phyloP scores from a whole-genome alignment of 1,140 invertebrate species.

The Cyclina sinensis region DNA sequence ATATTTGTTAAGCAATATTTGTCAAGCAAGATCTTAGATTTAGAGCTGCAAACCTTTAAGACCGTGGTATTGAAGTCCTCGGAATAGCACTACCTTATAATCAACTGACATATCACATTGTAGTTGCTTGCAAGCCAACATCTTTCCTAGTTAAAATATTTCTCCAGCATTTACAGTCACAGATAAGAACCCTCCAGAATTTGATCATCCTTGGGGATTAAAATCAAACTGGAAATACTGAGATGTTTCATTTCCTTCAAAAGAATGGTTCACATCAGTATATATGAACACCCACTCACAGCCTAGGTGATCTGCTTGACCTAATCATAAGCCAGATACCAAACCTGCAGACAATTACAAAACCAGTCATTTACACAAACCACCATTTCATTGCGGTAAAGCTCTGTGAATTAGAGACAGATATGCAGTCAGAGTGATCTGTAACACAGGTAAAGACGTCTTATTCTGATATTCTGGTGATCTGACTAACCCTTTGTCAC shows the following conservation, averaged over 20 bases:
- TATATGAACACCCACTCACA: slow-evolving; percentile 40
- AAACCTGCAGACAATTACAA: slow-evolving; percentile 44
- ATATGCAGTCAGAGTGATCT: slow-evolving; percentile 17
- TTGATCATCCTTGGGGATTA: slow-evolving; percentile 34
- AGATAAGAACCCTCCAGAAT: slow-evolving; percentile 53
- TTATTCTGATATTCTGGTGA: not conserved
- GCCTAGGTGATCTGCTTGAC: slow-evolving; percentile 34
- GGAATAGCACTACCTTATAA: slow-evolving; percentile 36
- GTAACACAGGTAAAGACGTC: slow-evolving; percentile 26
- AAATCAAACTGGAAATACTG: slow-evolving; percentile 52
- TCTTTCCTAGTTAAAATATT: slow-evolving; percentile 35
- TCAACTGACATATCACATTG: slow-evolving; percentile 24
- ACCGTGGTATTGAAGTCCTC: slow-evolving; percentile 45
- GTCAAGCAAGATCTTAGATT: not conserved
- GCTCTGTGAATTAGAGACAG: not conserved
- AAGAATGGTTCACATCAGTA: slow-evolving; percentile 50
- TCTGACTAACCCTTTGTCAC: too few relatives aligned
- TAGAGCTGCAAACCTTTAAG: slow-evolving; percentile 18
- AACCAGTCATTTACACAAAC: slow-evolving; percentile 35
- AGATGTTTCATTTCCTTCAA: slow-evolving; percentile 57
- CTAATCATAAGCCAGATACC: slow-evolving; percentile 34
- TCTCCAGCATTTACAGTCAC: slow-evolving; percentile 46
- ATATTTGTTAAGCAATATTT: slow-evolving; percentile 5
- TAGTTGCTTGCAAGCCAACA: slow-evolving; percentile 47
- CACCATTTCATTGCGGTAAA: slow-evolving; percentile 44